phyloP scores from a whole-genome alignment of 2,888 invertebrate species.

The Calliopum simillimum region DNA sequence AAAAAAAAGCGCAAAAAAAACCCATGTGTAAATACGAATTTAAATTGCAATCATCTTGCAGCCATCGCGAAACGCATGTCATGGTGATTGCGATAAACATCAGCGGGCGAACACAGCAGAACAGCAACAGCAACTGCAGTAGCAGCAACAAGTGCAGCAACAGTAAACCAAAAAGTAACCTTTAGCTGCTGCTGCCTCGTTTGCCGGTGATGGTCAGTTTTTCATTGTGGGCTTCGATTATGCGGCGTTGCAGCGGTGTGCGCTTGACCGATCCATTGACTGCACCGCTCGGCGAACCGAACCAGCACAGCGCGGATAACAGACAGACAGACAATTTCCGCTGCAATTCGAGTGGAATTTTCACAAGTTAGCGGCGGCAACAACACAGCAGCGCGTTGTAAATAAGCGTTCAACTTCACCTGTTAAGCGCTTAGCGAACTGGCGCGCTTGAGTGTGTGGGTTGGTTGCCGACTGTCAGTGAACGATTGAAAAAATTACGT shows the following conservation, averaged over 20 bases:
- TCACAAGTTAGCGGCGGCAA: conserved; percentile 18
- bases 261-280: no score
- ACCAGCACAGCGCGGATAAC: no score
- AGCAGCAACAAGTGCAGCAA: conserved; percentile 7
- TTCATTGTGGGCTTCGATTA: no score
- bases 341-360: conserved; percentile 8
- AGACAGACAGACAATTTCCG: conserved; percentile 11
- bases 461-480: neutral
- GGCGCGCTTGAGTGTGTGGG: neutral
- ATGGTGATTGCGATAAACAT: conserved; percentile 12
- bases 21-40: neutral
- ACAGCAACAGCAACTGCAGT: neutral
- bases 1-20: neutral
- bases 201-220: no score
- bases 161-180: neutral
- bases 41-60: neutral
- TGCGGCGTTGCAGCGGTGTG: no score
- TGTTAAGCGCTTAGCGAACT: neutral
- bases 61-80: neutral
- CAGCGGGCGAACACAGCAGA: neutral
- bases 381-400: neutral
- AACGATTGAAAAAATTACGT: no score
- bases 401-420: conserved; percentile 23
- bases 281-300: no score
- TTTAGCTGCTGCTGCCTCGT: neutral